Evolutionary conservation across 92 coral and sea anemone genomes (phyloP).

Genomic region (Epizoanthus rinbou): DNA sequence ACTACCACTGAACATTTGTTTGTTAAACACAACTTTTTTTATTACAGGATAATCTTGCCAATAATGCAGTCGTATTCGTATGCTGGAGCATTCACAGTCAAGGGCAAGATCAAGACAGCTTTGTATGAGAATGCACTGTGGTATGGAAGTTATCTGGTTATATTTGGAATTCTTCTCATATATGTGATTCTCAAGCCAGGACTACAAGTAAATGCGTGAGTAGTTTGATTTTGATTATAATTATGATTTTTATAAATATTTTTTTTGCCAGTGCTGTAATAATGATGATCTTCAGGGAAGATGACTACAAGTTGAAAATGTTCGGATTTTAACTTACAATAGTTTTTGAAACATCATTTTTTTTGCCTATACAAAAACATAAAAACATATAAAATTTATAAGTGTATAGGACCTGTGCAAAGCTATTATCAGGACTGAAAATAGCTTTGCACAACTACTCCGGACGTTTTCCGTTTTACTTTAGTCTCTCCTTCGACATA

Average conservation of each 20-base stretch:
- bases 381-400: too few species aligned
- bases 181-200: slow-evolving; percentile 90
- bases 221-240: background rate
- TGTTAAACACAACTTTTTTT: background rate
- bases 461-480: too few species aligned
- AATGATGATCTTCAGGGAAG: background rate
- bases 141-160: slow-evolving; percentile 96
- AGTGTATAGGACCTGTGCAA: too few species aligned
- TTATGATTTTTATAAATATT: background rate
- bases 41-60: slow-evolving; percentile 88
- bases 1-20: background rate
- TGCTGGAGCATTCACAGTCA: slow-evolving; percentile 98
- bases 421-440: too few species aligned
- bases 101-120: slow-evolving; percentile 96
- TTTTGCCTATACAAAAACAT: too few species aligned
- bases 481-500: too few species aligned
- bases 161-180: slow-evolving; percentile 83
- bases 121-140: slow-evolving; percentile 94
- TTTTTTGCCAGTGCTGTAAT: too few species aligned
- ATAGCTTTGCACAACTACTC: too few species aligned
- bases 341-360: too few species aligned
- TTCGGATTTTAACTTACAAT: too few species aligned
- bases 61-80: slow-evolving; percentile 99
- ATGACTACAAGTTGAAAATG: too few species aligned
- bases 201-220: slow-evolving; percentile 92